A percentile compares a stretch with the other conserved stretches of the same genome.
Conservation (phyloP, 2,113 vertebrate genomes). For the Gymnobelideus leadbeateri region DNA sequence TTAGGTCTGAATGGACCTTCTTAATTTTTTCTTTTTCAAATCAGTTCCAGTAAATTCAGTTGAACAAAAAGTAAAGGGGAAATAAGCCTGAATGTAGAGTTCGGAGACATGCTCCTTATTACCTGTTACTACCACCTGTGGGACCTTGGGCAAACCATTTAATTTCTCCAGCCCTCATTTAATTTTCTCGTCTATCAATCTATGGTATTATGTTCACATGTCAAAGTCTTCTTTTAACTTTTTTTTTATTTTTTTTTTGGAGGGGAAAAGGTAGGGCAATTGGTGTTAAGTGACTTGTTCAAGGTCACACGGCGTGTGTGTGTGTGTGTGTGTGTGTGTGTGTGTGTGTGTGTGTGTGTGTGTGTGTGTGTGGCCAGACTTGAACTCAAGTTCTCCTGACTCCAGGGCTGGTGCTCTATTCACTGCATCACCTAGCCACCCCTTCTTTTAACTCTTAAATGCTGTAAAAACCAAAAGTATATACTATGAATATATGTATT, state of each 20-base stretch:
- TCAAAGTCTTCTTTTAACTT: neutral
- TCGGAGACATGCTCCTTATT: neutral
- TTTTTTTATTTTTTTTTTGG: too few relatives aligned
- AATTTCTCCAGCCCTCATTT: neutral
- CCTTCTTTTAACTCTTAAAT: constrained; percentile 3
- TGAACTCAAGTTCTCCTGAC: too few relatives aligned
- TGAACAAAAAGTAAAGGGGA: neutral
- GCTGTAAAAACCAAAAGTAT: neutral
- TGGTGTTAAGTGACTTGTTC: too few relatives aligned
- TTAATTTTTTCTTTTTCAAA: neutral
- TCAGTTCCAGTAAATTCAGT: neutral
- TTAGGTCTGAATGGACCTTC: constrained; percentile 14
- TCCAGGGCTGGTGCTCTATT: too few relatives aligned
- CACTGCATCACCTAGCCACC: too few relatives aligned
- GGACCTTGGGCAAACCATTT: neutral
- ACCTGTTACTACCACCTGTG: neutral
- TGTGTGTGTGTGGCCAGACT: too few relatives aligned
- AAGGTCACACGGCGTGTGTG: too few relatives aligned
- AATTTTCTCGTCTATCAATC: neutral
- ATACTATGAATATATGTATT: neutral
- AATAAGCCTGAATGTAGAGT: neutral
- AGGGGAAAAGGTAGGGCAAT: too few relatives aligned
- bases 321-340: too few relatives aligned
- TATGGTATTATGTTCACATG: neutral
- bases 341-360: too few relatives aligned